phyloP scores from a whole-genome alignment of 1,140 invertebrate species.

The Ips nitidus region DNA sequence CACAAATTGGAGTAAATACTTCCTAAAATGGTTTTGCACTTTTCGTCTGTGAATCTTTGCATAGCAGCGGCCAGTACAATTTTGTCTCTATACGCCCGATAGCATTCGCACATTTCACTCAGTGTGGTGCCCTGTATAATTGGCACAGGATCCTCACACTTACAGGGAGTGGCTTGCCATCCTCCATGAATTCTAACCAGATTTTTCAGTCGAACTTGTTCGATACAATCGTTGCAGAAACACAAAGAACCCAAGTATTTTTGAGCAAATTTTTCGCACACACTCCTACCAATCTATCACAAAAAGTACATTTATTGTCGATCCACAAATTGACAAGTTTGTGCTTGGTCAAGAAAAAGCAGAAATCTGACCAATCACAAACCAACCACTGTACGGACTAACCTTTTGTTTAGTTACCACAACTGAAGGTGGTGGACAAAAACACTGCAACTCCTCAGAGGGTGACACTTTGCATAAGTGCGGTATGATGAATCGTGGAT shows the following conservation, averaged over 20 bases:
- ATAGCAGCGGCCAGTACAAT: conserved; percentile 17
- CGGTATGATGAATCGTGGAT: background rate
- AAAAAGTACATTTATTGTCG: background rate
- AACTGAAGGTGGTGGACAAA: background rate
- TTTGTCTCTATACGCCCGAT: conserved; percentile 28
- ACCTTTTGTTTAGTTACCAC: conserved; percentile 4
- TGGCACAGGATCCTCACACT: conserved; percentile 20
- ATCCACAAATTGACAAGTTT: background rate
- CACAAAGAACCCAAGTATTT: conserved; percentile 14
- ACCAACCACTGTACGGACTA: background rate
- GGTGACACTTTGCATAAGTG: conserved; percentile 21
- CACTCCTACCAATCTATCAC: conserved; percentile 13
- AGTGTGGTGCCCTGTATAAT: conserved; percentile 32
- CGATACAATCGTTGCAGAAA: conserved; percentile 21
- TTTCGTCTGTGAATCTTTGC: conserved; percentile 21
- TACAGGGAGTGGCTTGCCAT: background rate
- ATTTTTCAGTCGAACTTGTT: conserved; percentile 17
- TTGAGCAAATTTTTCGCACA: conserved; percentile 24
- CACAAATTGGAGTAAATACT: conserved; percentile 3
- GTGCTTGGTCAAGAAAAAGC: background rate
- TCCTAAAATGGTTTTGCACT: conserved; percentile 17
- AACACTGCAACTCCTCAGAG: conserved; percentile 19
- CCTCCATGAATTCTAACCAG: conserved; percentile 22
- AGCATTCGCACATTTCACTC: conserved; percentile 35
- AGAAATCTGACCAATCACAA: background rate